Evolutionary conservation across 2,797 vertebrate genomes (phyloP).

Genomic region (Cuniculus paca): DNA sequence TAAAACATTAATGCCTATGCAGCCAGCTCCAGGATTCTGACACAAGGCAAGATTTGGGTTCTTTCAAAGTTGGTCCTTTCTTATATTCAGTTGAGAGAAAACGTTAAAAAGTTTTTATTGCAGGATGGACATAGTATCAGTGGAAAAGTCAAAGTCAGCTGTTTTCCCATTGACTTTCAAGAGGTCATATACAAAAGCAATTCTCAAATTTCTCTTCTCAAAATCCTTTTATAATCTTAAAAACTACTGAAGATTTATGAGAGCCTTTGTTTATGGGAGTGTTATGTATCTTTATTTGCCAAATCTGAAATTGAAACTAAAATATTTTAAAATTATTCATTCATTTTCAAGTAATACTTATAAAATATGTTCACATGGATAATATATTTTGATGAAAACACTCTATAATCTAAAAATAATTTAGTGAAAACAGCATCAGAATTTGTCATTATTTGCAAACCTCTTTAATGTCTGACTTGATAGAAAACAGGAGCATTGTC

Average conservation of each 20-base stretch:
- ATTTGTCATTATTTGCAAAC: background rate
- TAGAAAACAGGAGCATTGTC: background rate
- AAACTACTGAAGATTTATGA: background rate
- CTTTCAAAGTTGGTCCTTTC: background rate
- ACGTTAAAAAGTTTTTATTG: background rate
- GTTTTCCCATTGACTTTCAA: conserved; percentile 4
- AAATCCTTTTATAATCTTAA: background rate
- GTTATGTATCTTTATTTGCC: background rate
- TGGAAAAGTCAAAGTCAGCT: background rate
- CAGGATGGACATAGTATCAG: background rate
- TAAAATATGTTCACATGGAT: background rate
- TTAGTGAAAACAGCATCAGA: background rate
- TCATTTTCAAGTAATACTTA: background rate
- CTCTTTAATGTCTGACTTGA: background rate
- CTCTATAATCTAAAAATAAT: background rate
- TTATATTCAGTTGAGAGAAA: background rate
- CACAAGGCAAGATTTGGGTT: background rate
- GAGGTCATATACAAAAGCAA: background rate
- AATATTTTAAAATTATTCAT: background rate
- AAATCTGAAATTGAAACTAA: background rate
- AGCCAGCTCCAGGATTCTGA: background rate
- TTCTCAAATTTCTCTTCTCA: background rate
- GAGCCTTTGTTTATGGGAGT: background rate
- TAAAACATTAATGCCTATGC: background rate
- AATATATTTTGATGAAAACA: background rate